phyloP scores from a whole-genome alignment of 2,113 vertebrate genomes.

The Polypterus bichir region DNA sequence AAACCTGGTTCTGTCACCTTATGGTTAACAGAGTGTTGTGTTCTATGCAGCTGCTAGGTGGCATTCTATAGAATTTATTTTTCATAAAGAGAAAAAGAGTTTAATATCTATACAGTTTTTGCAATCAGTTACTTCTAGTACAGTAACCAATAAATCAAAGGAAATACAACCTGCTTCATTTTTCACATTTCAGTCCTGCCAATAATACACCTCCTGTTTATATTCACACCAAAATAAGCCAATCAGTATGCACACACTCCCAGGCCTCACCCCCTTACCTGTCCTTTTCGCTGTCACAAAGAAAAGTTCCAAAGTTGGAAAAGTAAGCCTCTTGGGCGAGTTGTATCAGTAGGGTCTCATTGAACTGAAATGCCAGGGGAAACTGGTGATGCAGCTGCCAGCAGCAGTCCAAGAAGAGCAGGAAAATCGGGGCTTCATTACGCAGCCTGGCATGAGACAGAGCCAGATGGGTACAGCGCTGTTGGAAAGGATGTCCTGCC shows the following conservation, averaged over 20 bases:
- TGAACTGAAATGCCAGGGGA: constrained; percentile 62
- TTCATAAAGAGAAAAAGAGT: too few species aligned
- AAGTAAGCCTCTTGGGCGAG: constrained; percentile 62
- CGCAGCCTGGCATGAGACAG: constrained; percentile 54
- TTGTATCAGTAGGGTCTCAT: constrained; percentile 58
- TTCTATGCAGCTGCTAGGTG: too few species aligned
- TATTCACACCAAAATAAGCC: too few species aligned
- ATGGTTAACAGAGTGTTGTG: too few species aligned
- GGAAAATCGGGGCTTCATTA: constrained; percentile 63
- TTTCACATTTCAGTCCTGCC: neutral
- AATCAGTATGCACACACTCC: too few species aligned
- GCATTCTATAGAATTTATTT: too few species aligned
- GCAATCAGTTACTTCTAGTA: too few species aligned
- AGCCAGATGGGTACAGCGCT: constrained; percentile 57
- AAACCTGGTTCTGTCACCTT: too few species aligned
- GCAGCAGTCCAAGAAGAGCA: constrained; percentile 74
- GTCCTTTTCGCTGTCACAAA: constrained; percentile 68
- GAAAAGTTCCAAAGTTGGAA: constrained; percentile 69
- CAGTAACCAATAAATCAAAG: neutral
- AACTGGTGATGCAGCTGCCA: constrained; percentile 76
- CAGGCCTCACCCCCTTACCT: constrained; percentile 34
- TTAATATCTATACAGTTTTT: too few species aligned
- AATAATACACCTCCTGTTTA: too few species aligned
- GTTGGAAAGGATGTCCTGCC: constrained; percentile 72
- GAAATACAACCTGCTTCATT: neutral